These are phyloP conservation scores for Drosophila bunnanda DNA, from an alignment of 2,888 invertebrate species.

Conservation along the genomic window DNA sequence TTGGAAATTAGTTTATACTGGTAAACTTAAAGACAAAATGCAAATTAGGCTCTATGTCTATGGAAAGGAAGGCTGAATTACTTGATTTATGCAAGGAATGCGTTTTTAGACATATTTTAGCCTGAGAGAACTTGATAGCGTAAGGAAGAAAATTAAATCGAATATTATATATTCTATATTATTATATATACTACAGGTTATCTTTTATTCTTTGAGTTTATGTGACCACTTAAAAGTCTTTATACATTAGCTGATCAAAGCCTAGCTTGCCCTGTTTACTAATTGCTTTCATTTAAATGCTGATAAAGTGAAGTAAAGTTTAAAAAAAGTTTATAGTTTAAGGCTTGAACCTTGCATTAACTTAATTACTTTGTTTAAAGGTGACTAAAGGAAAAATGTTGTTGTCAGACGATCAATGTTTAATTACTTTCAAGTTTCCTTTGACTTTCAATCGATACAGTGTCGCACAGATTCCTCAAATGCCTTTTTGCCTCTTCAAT, in stretches of 20 bases:
- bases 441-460: slow-evolving; percentile 23
- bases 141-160: background rate
- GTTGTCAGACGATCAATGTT: background rate
- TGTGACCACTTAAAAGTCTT: no score
- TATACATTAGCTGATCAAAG: background rate
- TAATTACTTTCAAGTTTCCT: slow-evolving; percentile 24
- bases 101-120: background rate
- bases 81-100: background rate
- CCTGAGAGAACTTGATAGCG: background rate
- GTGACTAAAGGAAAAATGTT: background rate
- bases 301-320: background rate
- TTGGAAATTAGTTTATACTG: slow-evolving; percentile 16
- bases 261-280: no score
- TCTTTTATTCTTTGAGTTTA: background rate
- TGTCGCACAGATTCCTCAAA: slow-evolving; percentile 29
- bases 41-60: background rate
- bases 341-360: no score
- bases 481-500: slow-evolving; percentile 41
- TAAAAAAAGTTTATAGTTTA: no score
- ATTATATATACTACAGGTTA: no score
- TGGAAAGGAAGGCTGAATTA: background rate
- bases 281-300: background rate
- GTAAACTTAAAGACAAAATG: slow-evolving; percentile 15
- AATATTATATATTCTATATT: background rate
- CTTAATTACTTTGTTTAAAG: background rate